Evolutionary conservation across 2,797 vertebrate species (phyloP).

Genomic region (Microcaecilia unicolor): DNA sequence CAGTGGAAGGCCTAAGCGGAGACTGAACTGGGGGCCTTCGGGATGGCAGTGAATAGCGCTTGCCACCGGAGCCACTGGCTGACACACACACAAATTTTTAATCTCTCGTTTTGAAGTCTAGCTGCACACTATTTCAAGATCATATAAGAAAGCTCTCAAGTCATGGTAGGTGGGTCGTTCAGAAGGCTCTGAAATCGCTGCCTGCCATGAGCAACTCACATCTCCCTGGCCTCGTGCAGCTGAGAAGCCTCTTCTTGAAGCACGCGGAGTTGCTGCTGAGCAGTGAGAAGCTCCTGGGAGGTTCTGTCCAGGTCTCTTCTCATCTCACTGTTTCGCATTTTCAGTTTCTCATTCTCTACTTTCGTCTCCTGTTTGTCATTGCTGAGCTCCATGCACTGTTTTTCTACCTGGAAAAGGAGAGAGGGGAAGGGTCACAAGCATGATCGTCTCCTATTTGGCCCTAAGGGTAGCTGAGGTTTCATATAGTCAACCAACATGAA

Average conservation of each 20-base stretch:
- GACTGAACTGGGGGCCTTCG: too few relatives aligned
- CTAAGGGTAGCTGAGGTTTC: too few relatives aligned
- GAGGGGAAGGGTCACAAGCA: too few relatives aligned
- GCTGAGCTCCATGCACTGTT: constrained; percentile 69
- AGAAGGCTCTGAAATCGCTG: rapidly evolving
- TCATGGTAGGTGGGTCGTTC: background rate
- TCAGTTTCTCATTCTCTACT: constrained; percentile 79
- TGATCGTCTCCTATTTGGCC: too few relatives aligned
- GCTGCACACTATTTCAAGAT: too few relatives aligned
- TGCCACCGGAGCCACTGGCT: too few relatives aligned
- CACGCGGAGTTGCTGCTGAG: constrained; percentile 70
- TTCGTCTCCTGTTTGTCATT: constrained; percentile 72
- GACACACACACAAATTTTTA: too few relatives aligned
- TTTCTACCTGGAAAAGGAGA: constrained; percentile 62
- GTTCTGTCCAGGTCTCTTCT: constrained; percentile 65
- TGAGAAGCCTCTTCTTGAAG: constrained; percentile 68
- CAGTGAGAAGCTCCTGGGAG: constrained; percentile 55
- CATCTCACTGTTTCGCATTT: constrained; percentile 74
- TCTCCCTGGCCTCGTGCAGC: constrained; percentile 79
- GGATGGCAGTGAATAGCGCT: too few relatives aligned
- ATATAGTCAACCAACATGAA: too few relatives aligned
- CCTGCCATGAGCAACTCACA: constrained; percentile 56
- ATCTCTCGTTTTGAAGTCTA: too few relatives aligned
- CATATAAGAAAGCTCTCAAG: too few relatives aligned
- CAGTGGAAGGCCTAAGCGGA: too few relatives aligned